Evolutionary conservation across 2,888 invertebrate genomes (phyloP).

Genomic region (Vanessa cardui): DNA sequence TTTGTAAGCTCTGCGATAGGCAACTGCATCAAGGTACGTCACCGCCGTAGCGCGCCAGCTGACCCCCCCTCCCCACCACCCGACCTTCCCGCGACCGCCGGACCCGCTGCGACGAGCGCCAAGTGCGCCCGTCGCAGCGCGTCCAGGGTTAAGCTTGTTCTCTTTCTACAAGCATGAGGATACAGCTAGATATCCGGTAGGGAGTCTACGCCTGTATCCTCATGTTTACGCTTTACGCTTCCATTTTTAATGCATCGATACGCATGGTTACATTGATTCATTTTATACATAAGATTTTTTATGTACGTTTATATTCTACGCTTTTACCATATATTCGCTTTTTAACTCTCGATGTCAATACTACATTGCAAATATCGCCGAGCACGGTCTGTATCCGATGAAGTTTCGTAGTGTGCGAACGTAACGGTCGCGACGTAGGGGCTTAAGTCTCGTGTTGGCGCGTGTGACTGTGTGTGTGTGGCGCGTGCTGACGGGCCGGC

Average conservation of each 20-base stretch:
- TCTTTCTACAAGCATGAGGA: slow-evolving; percentile 32
- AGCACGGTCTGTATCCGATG: slow-evolving; percentile 22
- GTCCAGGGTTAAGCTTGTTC: slow-evolving; percentile 29
- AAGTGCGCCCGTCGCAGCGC: slow-evolving; percentile 6
- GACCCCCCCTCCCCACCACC: not conserved
- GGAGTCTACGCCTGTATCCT: slow-evolving; percentile 30
- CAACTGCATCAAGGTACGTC: slow-evolving; percentile 83
- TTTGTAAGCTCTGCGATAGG: slow-evolving; percentile 83
- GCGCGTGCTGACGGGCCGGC: too few relatives aligned
- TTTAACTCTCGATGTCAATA: slow-evolving; percentile 37
- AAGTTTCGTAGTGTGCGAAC: slow-evolving; percentile 22
- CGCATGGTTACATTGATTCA: slow-evolving; percentile 42
- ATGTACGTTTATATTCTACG: slow-evolving; percentile 31
- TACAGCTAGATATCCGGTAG: slow-evolving; percentile 21
- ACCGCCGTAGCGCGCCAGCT: slow-evolving; percentile 44
- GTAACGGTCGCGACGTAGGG: slow-evolving; percentile 44
- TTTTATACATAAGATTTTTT: slow-evolving; percentile 23
- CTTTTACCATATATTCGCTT: slow-evolving; percentile 36
- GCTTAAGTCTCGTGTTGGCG: slow-evolving; percentile 61
- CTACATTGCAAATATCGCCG: slow-evolving; percentile 22
- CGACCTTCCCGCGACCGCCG: not conserved
- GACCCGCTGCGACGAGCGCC: slow-evolving; percentile 28
- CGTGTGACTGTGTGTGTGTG: slow-evolving; percentile 1
- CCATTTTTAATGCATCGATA: slow-evolving; percentile 38
- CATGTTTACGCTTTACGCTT: slow-evolving; percentile 42